Evolutionary conservation across 2,888 invertebrate species (phyloP).

Genomic region (Erynnis tages): DNA sequence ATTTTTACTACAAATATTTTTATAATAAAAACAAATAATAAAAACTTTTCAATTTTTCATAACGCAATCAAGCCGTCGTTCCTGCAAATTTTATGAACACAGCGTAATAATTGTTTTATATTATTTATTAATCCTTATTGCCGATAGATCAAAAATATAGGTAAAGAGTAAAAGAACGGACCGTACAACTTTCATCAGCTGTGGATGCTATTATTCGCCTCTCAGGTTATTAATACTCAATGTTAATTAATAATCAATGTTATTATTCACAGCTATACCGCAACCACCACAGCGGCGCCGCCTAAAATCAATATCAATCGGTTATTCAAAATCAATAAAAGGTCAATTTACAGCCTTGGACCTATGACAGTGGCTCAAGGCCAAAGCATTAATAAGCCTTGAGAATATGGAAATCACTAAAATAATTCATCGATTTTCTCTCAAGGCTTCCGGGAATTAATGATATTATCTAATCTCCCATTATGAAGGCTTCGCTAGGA

Average conservation of each 20-base stretch:
- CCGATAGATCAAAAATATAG: no score
- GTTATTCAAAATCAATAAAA: constrained; percentile 9
- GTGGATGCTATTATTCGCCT: not conserved
- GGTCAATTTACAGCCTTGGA: constrained; percentile 9
- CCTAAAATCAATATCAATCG: constrained; percentile 6
- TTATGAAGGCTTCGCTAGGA: not conserved
- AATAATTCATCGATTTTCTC: not conserved
- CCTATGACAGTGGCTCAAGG: constrained; percentile 23
- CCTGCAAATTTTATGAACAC: no score
- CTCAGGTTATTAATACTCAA: constrained; percentile 3
- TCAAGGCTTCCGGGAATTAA: constrained; percentile 10
- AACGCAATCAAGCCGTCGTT: no score
- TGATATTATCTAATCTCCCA: not conserved
- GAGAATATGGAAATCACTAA: constrained; percentile 18
- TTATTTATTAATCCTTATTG: no score
- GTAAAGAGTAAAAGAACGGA: no score
- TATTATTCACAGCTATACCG: not conserved
- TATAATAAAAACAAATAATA: no score
- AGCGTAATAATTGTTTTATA: no score
- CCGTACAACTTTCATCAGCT: no score
- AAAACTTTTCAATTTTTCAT: no score
- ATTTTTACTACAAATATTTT: no score
- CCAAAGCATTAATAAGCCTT: constrained; percentile 20
- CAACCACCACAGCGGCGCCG: no score
- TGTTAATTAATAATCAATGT: constrained; percentile 4